Base-by-base conservation (phyloP, 1,140 invertebrate genomes). In the Samia ricini region DNA sequence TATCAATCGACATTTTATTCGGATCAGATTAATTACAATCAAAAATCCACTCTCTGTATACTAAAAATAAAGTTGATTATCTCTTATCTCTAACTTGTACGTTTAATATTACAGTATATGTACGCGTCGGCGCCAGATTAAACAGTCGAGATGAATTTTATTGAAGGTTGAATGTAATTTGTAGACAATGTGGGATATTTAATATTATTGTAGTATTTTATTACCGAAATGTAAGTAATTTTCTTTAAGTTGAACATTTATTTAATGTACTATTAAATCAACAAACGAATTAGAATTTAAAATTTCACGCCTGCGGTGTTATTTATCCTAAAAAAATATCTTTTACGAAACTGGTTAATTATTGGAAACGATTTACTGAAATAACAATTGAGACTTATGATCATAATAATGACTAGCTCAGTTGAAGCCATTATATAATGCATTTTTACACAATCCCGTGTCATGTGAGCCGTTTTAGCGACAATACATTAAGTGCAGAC, bases 81-180 rank as follows among this genome's bases (percentile, higher is more conserved):
- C 4, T 42, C n/a, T 42, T 15, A 42, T 42, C 33, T 42, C 12
- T 42, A 42, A 42, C 3, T 12, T 42, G n/a, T 12, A 12, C 33
- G 33, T 10, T 42, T 42, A 42, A 42, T 42, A 42, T 42, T 42
- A 42, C 33, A 42, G 33, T 42, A 15, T 42, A 42, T 42, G 33
- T 42, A 42, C 10, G 33, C 33, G 33, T 42, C 33, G 33, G 33
- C 33, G 33, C 33, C 33, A 42, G 4, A 42, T 42, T 42, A 42
- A 42, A 42, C 33, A 42, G 33, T 42, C 33, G 33, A 42, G 33
- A 42, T 42, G 33, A 42, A 42, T 42, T 42, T 42, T 15, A 42
- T 42, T 42, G 33, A 42, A 42, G 33, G 33, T 42, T 42, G 33
- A 42, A 42, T 42, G 33, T 42, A 42, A 42, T 42, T 42, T 42